Evolutionary conservation across 2,113 vertebrate species (phyloP).

Genomic region (Catagonus wagneri): DNA sequence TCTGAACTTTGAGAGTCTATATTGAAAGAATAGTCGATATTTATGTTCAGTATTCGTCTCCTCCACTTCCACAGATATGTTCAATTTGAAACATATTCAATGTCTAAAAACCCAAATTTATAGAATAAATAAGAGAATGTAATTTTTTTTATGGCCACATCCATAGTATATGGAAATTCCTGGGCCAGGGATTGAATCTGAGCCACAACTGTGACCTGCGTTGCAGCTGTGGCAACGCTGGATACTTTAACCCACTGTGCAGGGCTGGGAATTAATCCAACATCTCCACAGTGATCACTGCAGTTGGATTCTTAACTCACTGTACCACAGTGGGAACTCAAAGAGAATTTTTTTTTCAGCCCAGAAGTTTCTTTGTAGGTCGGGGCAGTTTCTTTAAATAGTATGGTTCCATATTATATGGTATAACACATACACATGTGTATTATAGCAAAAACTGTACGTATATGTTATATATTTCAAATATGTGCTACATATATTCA

Average conservation of each 20-base stretch:
- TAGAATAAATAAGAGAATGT: neutral
- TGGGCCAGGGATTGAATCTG: too few relatives aligned
- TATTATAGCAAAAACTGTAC: too few relatives aligned
- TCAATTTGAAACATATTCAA: neutral
- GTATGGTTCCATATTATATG: neutral
- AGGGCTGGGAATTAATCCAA: too few relatives aligned
- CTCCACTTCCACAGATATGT: neutral
- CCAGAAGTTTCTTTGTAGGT: conserved; percentile 16
- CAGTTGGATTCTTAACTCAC: too few relatives aligned
- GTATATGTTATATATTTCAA: neutral
- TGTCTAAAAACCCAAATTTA: neutral
- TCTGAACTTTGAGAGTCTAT: neutral
- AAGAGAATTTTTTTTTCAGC: neutral
- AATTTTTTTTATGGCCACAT: neutral
- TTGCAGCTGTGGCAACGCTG: too few relatives aligned
- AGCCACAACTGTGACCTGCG: too few relatives aligned
- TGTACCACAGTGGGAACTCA: too few relatives aligned
- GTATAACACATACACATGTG: neutral
- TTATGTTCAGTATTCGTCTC: neutral
- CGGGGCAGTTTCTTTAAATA: neutral
- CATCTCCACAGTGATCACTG: too few relatives aligned
- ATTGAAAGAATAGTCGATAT: neutral
- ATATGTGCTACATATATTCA: neutral
- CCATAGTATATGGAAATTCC: too few relatives aligned
- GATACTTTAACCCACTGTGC: too few relatives aligned